Conservation (phyloP, 1,140 invertebrate genomes). For the Leptinotarsa texana region DNA sequence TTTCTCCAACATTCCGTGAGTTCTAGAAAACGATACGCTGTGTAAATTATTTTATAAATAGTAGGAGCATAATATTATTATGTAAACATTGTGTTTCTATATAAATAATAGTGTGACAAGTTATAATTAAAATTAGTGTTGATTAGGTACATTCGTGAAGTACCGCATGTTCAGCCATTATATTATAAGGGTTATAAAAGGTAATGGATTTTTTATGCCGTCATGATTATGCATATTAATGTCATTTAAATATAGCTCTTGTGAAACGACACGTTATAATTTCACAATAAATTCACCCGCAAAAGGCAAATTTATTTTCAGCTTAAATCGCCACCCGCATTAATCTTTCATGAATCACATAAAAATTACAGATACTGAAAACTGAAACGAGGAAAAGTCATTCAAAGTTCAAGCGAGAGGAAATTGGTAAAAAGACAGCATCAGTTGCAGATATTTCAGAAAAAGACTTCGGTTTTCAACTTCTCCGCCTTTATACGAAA, state of each 20-base stretch:
- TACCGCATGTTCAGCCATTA: slow-evolving; percentile 35
- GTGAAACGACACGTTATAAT: slow-evolving; percentile 33
- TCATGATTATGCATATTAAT: slow-evolving; percentile 48
- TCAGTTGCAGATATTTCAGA: too few species aligned
- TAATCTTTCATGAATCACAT: background rate
- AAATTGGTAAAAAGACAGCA: too few species aligned
- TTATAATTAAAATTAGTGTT: slow-evolving; percentile 38
- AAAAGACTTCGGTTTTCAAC: too few species aligned
- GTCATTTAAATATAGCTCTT: slow-evolving; percentile 43
- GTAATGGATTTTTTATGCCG: slow-evolving; percentile 50
- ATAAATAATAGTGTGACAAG: slow-evolving; percentile 36
- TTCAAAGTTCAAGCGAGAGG: background rate
- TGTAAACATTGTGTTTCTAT: slow-evolving; percentile 30
- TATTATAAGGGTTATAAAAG: slow-evolving; percentile 44
- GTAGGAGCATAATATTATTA: slow-evolving; percentile 23
- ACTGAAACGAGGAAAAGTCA: background rate
- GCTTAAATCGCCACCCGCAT: slow-evolving; percentile 4
- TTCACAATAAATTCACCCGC: slow-evolving; percentile 25
- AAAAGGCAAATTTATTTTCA: background rate
- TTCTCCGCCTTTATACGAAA: too few species aligned
- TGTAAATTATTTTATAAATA: slow-evolving; percentile 29
- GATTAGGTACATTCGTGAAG: slow-evolving; percentile 31
- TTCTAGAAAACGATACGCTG: background rate
- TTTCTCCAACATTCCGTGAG: background rate
- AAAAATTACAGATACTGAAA: background rate